Percentiles rank a stretch among this genome's conserved stretches.
phyloP scores from a whole-genome alignment of 2,797 vertebrate genomes.

The Darevskia mixta region DNA sequence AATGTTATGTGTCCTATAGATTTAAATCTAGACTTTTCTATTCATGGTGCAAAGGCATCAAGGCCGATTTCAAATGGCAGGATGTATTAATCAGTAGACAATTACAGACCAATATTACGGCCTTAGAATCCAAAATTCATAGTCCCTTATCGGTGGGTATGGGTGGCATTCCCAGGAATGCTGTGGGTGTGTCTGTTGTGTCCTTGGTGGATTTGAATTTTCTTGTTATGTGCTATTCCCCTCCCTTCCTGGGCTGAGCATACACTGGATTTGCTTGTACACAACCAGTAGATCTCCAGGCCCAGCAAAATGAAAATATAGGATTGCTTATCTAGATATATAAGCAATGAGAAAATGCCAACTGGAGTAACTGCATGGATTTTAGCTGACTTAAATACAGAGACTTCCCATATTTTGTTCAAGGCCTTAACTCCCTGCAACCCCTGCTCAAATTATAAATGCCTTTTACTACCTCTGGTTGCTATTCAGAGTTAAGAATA shows the following conservation, averaged over 20 bases:
- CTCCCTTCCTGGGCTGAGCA: no score
- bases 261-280: no score
- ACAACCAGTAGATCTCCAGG: no score
- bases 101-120: not conserved
- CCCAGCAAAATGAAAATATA: not conserved
- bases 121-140: not conserved
- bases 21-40: not conserved
- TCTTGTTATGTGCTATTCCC: no score
- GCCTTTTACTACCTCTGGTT: not conserved
- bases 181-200: no score
- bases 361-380: not conserved
- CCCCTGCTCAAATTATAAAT: not conserved
- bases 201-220: no score
- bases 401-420: no score
- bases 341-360: not conserved
- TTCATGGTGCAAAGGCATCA: not conserved
- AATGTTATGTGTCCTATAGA: not conserved
- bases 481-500: not conserved
- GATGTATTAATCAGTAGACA: not conserved
- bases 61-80: not conserved
- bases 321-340: not conserved
- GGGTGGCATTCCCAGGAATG: no score
- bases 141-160: no score
- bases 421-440: not conserved
- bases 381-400: not conserved